phyloP scores from a whole-genome alignment of 2,113 vertebrate genomes.

The Lophotis ruficrista region DNA sequence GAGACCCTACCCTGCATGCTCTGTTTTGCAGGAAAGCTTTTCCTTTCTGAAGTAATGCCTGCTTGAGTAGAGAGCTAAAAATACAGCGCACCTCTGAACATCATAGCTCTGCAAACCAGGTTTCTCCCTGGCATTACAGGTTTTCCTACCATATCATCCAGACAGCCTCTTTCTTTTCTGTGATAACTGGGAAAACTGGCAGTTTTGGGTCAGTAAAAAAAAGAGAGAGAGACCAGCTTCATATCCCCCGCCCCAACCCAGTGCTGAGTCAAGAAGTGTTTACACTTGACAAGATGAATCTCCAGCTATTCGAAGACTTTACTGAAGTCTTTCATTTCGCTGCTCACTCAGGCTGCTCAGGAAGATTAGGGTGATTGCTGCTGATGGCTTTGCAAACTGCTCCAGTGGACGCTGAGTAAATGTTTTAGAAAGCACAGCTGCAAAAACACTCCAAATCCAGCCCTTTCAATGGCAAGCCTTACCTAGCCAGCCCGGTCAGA shows the following conservation, averaged over 20 bases:
- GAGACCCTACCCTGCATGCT: neutral
- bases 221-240: neutral
- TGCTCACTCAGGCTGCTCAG: conserved; percentile 45
- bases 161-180: neutral
- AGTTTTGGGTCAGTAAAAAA: neutral
- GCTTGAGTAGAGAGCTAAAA: neutral
- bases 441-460: conserved; percentile 24
- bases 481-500: neutral
- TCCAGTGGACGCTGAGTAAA: conserved; percentile 52
- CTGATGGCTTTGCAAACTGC: conserved; percentile 55
- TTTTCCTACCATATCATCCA: neutral
- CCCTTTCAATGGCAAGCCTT: neutral
- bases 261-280: neutral
- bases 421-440: conserved; percentile 19
- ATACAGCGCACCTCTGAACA: neutral
- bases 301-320: conserved; percentile 28
- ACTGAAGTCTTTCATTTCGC: conserved; percentile 37
- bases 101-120: neutral
- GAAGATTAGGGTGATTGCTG: conserved; percentile 50
- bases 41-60: neutral
- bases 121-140: neutral
- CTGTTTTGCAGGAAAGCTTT: neutral
- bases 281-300: conserved; percentile 46
- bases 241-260: neutral
- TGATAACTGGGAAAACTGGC: neutral